These are phyloP conservation scores for Ptychadena robeensis DNA, from an alignment of 2,797 vertebrate species.

Conservation along the genomic window DNA sequence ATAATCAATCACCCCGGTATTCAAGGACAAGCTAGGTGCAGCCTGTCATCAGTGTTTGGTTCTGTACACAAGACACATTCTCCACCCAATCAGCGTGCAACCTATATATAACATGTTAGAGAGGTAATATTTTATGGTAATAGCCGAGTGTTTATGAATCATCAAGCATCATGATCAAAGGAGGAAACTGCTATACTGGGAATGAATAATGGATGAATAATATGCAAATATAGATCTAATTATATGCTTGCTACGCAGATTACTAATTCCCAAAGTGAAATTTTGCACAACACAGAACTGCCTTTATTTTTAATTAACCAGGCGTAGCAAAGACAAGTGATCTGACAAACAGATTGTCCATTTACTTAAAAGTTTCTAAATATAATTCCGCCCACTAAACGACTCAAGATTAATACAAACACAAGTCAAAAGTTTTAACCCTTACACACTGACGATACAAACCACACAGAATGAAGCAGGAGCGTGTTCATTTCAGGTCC, in stretches of 20 bases:
- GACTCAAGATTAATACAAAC: background rate
- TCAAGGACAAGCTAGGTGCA: background rate
- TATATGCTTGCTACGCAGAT: constrained; percentile 64
- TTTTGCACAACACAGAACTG: constrained; percentile 70
- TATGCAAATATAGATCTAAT: constrained; percentile 72
- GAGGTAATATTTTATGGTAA: constrained; percentile 53
- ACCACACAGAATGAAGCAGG: too few species aligned
- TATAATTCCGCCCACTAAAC: rapidly evolving
- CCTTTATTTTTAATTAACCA: constrained; percentile 73
- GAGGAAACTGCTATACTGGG: constrained; percentile 62
- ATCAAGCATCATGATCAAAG: constrained; percentile 67
- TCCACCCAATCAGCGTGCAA: background rate
- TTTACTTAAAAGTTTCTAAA: background rate
- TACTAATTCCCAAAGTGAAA: constrained; percentile 76
- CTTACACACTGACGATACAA: background rate
- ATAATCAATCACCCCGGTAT: background rate
- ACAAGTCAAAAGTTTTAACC: background rate
- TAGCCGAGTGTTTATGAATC: constrained; percentile 38
- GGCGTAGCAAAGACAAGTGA: constrained; percentile 53
- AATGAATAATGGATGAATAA: constrained; percentile 76
- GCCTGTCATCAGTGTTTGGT: background rate
- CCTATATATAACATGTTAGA: constrained; percentile 30
- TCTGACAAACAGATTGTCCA: constrained; percentile 30
- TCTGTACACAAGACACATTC: constrained; percentile 18
- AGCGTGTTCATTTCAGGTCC: too few species aligned